phyloP scores from a whole-genome alignment of 2,113 vertebrate genomes.

The Mohoua ochrocephala region DNA sequence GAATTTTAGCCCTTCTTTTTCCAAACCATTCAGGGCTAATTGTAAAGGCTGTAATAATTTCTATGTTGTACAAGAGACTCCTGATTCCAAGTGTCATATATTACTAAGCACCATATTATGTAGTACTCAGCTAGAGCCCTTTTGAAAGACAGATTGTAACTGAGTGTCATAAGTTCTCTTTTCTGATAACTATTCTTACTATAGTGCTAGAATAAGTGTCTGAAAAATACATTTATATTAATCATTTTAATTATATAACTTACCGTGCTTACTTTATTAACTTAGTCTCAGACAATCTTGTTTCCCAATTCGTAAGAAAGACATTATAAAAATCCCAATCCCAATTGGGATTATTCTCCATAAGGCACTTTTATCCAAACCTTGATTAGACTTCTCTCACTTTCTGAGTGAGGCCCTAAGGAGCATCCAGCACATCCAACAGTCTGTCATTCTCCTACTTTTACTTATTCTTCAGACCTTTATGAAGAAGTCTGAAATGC shows the following conservation, averaged over 20 bases:
- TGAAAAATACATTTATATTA: not conserved
- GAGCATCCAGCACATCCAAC: not conserved
- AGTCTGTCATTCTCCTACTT: not conserved
- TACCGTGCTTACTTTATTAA: not conserved
- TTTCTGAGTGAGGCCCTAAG: not conserved
- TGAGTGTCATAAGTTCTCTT: not conserved
- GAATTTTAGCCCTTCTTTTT: not conserved
- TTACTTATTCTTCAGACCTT: not conserved
- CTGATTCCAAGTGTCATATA: not conserved
- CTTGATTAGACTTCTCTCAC: not conserved
- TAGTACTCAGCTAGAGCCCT: not conserved
- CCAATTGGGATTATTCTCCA: not conserved
- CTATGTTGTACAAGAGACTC: not conserved
- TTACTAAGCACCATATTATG: not conserved
- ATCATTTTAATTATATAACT: not conserved
- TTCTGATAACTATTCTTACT: not conserved
- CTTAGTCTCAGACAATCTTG: not conserved
- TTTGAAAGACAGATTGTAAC: not conserved
- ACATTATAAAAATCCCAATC: not conserved
- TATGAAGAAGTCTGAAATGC: not conserved
- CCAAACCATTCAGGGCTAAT: not conserved
- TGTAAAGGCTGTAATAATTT: not conserved
- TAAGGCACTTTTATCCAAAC: not conserved
- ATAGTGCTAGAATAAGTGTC: not conserved
- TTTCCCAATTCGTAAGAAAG: not conserved